Percentiles rank a stretch among this genome's conserved stretches.
phyloP scores from a whole-genome alignment of 2,797 vertebrate species.

The Catharus ustulatus region DNA sequence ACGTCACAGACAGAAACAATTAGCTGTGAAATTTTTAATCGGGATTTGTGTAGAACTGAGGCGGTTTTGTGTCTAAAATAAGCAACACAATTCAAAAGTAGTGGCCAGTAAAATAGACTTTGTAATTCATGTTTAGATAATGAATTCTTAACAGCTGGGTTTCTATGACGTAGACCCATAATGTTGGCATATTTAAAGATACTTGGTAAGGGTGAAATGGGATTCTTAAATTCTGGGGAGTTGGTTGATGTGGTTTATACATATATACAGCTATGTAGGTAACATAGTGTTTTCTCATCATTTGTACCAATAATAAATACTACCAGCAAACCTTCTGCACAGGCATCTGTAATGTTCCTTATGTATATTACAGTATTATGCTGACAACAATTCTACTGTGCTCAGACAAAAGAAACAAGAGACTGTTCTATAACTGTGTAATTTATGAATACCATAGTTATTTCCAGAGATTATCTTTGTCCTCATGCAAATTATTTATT shows the following conservation, averaged over 20 bases:
- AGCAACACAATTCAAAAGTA: neutral
- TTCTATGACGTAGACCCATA: neutral
- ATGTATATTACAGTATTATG: neutral
- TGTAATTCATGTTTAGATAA: neutral
- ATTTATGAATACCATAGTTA: slow-evolving; percentile 20
- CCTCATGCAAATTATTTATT: slow-evolving; percentile 57
- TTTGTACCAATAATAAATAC: neutral
- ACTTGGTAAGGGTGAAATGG: neutral
- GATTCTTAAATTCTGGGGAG: neutral
- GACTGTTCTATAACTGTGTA: neutral
- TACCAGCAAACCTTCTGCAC: neutral
- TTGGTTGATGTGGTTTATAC: neutral
- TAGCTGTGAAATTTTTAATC: neutral
- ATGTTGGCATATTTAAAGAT: neutral
- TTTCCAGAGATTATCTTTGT: slow-evolving; percentile 29
- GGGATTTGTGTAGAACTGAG: neutral
- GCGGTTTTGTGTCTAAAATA: neutral
- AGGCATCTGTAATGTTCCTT: neutral
- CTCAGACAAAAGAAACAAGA: slow-evolving; percentile 25
- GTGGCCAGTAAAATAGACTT: neutral
- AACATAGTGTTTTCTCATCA: neutral
- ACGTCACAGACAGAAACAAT: neutral
- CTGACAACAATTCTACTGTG: neutral
- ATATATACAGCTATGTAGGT: neutral
- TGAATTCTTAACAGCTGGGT: neutral